Evolutionary conservation across 1,140 invertebrate genomes (phyloP), one percentile per base, ranked within the genome.

Genomic region (Teleopsis dalmanni): DNA sequence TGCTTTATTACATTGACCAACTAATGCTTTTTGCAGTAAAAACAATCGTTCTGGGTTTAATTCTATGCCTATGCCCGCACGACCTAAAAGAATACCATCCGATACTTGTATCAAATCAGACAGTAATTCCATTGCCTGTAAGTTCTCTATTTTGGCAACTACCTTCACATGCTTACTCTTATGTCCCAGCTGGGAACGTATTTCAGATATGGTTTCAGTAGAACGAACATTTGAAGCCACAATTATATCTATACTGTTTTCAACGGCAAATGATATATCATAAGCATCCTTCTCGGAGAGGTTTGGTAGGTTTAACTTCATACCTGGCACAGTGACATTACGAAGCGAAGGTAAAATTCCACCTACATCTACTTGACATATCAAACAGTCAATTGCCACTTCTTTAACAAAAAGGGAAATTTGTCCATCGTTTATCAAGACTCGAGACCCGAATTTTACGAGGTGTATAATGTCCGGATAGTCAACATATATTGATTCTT

Each of bases 151-250:
- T 74, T 98, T 98, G 31, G 92, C 88, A 60, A 98, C 94, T 51
- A 98, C 87, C 60, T 87, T 80, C 43, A 97, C 96, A 49, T 91
- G 81, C 62, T 91, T 91, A 8, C 95, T 95, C 62, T 89, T 81
- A 36, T 91, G 84, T 27, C 93, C 92, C 25, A 99, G 76, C 58
- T 96, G 84, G 22, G 75, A 62, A 18, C 93, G 81, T 51, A 99
- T 96, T 66, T 95, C 89, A 3, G 78, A 70, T 13, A 99, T 75
- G n/a, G 91, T 95, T 1, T 78, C 78, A 8, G 87, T 94, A 71
- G 91, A 85, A 55, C 95, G 81, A 59, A 98, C 98, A 70, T 99
- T 99, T 0, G 95, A 98, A 0, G 95, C 96, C 72, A 99, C 99
- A 42, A 99, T 81, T 82, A 99, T 97, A 60, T 99, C 96, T 11